Percentiles rank a stretch among this genome's conserved stretches.
Evolutionary conservation across 2,113 vertebrate genomes (phyloP).

Genomic region (Formicarius rufipectus): DNA sequence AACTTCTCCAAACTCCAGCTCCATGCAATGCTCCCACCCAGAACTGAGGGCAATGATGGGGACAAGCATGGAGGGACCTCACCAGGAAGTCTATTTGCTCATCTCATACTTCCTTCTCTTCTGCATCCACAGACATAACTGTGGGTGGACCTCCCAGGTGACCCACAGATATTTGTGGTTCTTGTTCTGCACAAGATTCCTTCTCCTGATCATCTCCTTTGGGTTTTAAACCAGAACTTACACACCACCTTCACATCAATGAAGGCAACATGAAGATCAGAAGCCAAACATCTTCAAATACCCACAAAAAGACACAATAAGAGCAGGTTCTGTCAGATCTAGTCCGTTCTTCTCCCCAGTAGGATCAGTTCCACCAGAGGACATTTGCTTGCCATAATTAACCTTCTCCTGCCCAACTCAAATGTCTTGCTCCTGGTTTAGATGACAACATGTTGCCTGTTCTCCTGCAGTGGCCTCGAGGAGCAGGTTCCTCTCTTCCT

Average conservation of each 20-base stretch:
- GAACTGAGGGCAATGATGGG: background rate
- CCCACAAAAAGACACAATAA: accelerated
- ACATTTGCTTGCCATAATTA: background rate
- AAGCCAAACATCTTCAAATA: background rate
- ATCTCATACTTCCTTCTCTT: background rate
- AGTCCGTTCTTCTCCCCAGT: accelerated
- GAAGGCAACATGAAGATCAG: background rate
- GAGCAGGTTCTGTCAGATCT: background rate
- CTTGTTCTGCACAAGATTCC: background rate
- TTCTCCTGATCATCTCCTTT: background rate
- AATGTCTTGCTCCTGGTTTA: background rate
- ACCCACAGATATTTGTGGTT: background rate
- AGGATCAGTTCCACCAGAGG: no score
- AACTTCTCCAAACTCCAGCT: background rate
- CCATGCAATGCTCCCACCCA: no score
- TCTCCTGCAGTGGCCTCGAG: background rate
- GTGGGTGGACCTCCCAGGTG: background rate
- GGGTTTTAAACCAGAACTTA: background rate
- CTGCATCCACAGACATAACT: background rate
- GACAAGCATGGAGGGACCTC: background rate
- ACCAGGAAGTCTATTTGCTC: background rate
- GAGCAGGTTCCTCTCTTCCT: background rate
- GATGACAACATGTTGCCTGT: accelerated
- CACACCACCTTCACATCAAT: background rate
- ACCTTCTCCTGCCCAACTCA: background rate